These are phyloP conservation scores for Palythoa grandis DNA, from an alignment of 92 coral and sea anemone species.

Conservation along the genomic window DNA sequence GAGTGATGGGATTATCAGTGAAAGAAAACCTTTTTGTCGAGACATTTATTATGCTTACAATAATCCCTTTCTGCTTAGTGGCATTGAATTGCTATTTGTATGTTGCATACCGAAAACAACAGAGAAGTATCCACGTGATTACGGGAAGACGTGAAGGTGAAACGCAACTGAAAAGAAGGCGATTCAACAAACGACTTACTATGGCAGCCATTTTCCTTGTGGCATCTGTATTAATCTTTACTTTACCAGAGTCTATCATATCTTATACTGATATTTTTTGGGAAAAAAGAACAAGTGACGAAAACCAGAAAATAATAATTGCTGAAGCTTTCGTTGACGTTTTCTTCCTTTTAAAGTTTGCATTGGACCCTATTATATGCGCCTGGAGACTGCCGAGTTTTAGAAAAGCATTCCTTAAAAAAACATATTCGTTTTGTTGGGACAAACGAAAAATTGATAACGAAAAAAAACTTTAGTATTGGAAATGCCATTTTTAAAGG, in stretches of 20 bases:
- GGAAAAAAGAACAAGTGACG: neutral
- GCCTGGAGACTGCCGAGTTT: slow-evolving; percentile 22
- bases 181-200: slow-evolving; percentile 20
- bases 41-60: slow-evolving; percentile 37
- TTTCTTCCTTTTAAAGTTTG: slow-evolving; percentile 31
- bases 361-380: slow-evolving; percentile 32
- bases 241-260: slow-evolving; percentile 36
- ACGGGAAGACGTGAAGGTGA: neutral
- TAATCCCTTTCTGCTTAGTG: slow-evolving; percentile 14
- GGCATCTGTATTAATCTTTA: slow-evolving; percentile 13
- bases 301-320: slow-evolving; percentile 12
- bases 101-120: slow-evolving; percentile 12
- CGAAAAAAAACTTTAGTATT: neutral
- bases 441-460: neutral
- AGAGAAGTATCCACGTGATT: neutral
- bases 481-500: too few relatives aligned
- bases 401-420: neutral
- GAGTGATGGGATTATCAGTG: slow-evolving; percentile 30
- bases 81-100: slow-evolving; percentile 26
- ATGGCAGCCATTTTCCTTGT: slow-evolving; percentile 18
- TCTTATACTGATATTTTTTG: slow-evolving; percentile 27
- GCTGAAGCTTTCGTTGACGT: slow-evolving; percentile 29
- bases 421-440: neutral
- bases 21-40: slow-evolving; percentile 19
- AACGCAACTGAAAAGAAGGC: neutral